Evolutionary conservation across 2,888 invertebrate species (phyloP).

Genomic region (Sinodicranocentrus sp.): DNA sequence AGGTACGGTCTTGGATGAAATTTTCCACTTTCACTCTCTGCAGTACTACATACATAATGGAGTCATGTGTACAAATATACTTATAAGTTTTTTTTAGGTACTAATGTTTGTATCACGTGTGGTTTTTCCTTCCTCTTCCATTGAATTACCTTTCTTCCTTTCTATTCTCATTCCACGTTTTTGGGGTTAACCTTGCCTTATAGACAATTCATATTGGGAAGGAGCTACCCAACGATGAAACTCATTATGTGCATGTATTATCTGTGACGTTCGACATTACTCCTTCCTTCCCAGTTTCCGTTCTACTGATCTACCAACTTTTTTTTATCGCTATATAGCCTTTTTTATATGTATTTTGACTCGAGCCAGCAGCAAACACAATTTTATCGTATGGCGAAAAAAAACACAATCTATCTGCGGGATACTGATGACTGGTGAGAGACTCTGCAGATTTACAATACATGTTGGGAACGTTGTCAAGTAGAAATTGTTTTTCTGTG

Average conservation of each 20-base stretch:
- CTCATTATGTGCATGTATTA: constrained; percentile 54
- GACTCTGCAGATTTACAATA: not conserved
- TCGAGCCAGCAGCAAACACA: too few relatives aligned
- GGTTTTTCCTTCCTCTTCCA: not conserved
- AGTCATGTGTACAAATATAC: too few relatives aligned
- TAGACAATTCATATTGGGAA: constrained; percentile 29
- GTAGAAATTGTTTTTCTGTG: constrained; percentile 1
- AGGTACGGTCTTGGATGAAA: constrained; percentile 60
- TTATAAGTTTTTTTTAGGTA: too few relatives aligned
- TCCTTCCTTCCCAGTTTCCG: not conserved
- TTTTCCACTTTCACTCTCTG: not conserved
- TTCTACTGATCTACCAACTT: too few relatives aligned
- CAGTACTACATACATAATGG: too few relatives aligned
- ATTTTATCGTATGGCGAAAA: too few relatives aligned
- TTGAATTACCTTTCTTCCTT: constrained; percentile 35
- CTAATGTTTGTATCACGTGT: not conserved
- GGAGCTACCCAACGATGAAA: constrained; percentile 18
- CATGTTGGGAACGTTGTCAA: not conserved
- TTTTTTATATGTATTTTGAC: too few relatives aligned
- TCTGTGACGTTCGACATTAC: constrained; percentile 49
- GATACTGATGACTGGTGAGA: not conserved
- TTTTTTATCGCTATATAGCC: too few relatives aligned
- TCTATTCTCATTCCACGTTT: constrained; percentile 19
- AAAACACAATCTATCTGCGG: too few relatives aligned
- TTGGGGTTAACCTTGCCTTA: constrained; percentile 21